Conservation (phyloP, 2,797 vertebrate species). For the Busarellus nigricollis region DNA sequence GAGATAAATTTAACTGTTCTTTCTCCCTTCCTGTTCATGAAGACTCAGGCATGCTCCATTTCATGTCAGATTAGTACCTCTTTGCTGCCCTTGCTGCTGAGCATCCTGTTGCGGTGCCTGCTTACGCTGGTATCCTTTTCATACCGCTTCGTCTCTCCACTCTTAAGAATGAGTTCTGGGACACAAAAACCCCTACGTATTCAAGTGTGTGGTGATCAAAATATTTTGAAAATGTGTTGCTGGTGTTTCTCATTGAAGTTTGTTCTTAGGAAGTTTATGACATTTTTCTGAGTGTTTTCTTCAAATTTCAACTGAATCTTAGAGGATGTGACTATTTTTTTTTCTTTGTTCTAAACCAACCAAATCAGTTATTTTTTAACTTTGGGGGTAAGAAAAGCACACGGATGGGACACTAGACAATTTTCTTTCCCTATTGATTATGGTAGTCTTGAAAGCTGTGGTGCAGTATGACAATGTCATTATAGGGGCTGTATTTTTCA, state of each 20-base stretch:
- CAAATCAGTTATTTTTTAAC: background rate
- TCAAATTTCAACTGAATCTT: background rate
- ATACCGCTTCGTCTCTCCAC: background rate
- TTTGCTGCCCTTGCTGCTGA: background rate
- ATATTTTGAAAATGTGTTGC: background rate
- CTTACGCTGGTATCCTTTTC: background rate
- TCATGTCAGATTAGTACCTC: background rate
- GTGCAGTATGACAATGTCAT: rapidly evolving
- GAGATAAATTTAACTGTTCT: background rate
- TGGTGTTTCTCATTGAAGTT: background rate
- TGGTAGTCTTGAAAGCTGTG: background rate
- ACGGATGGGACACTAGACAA: background rate
- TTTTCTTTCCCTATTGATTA: background rate
- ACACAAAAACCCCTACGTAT: background rate
- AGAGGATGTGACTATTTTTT: background rate
- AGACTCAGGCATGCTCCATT: background rate
- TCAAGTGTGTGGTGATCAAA: background rate
- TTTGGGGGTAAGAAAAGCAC: background rate
- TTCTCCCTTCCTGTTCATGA: background rate
- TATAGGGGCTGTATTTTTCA: background rate
- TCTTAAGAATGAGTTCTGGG: background rate
- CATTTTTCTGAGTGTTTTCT: background rate
- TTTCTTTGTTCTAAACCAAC: background rate
- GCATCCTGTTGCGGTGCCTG: background rate
- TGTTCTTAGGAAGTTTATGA: background rate